phyloP scores from a whole-genome alignment of 2,797 vertebrate species.

The Hoplostethus atlanticus region DNA sequence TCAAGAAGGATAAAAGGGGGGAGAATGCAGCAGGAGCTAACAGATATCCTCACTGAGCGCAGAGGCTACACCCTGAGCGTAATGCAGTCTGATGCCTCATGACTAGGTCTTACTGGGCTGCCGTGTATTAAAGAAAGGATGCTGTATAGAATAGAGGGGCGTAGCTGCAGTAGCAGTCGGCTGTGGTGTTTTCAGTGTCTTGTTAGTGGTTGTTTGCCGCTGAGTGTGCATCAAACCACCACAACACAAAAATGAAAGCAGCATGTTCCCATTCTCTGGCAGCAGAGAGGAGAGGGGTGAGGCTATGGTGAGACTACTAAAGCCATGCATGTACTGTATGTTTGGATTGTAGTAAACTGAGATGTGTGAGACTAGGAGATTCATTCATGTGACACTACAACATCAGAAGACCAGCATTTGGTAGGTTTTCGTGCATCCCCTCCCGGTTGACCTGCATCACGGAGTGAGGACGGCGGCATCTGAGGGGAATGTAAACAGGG shows the following conservation, averaged over 20 bases:
- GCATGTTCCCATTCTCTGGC: neutral
- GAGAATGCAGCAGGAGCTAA: neutral
- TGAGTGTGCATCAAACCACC: neutral
- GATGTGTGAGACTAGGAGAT: too few species aligned
- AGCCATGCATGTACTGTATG: neutral
- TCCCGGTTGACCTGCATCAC: too few species aligned
- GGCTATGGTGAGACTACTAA: neutral
- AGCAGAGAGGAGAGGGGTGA: neutral
- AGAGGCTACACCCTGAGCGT: neutral
- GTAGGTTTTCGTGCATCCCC: too few species aligned
- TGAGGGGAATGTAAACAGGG: too few species aligned
- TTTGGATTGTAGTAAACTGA: too few species aligned
- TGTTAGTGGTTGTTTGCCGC: neutral
- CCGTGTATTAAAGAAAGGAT: neutral
- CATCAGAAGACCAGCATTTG: too few species aligned
- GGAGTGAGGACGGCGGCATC: too few species aligned
- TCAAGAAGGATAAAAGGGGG: neutral
- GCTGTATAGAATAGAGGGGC: neutral
- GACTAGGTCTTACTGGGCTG: neutral
- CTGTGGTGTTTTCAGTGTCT: neutral
- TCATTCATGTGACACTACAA: too few species aligned
- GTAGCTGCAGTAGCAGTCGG: neutral
- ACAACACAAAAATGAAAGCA: neutral
- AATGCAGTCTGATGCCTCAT: neutral
- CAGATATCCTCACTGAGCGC: neutral